A percentile compares a stretch with the other conserved stretches of the same genome.
These are phyloP conservation scores for Ophioninae sp. DNA, from an alignment of 2,888 invertebrate genomes.

Conservation along the genomic window DNA sequence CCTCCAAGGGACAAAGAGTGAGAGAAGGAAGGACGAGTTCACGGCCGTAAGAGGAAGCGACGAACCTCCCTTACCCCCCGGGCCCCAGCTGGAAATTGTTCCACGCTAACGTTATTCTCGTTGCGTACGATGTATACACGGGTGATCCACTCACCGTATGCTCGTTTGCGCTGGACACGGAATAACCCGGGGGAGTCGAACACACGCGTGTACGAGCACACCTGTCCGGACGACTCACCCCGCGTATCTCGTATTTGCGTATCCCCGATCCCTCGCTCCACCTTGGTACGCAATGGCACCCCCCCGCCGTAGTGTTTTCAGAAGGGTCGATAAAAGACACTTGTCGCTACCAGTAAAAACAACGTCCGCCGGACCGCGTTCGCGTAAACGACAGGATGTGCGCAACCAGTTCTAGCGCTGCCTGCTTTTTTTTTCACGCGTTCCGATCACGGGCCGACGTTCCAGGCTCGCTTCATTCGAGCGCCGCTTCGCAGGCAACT, in stretches of 20 bases:
- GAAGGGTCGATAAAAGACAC: slow-evolving; percentile 32
- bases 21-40: slow-evolving; percentile 24
- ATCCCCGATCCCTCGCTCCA: background rate
- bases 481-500: slow-evolving; percentile 7
- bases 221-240: slow-evolving; percentile 40
- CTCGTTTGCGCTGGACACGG: background rate
- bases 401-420: background rate
- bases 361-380: slow-evolving; percentile 1
- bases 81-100: slow-evolving; percentile 17
- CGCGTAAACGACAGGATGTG: background rate
- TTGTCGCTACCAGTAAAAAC: slow-evolving; percentile 10
- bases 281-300: background rate
- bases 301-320: slow-evolving; percentile 14
- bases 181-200: slow-evolving; percentile 20
- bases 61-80: background rate
- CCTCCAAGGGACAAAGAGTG: slow-evolving; percentile 6
- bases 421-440: background rate
- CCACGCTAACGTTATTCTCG: slow-evolving; percentile 36
- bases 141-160: slow-evolving; percentile 1
- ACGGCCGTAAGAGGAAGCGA: slow-evolving; percentile 28
- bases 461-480: background rate
- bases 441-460: background rate
- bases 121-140: slow-evolving; percentile 28
- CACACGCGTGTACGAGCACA: slow-evolving; percentile 44
- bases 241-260: slow-evolving; percentile 11